Base-by-base conservation (phyloP, 2,113 vertebrate genomes). In the Hiodon alosoides region DNA sequence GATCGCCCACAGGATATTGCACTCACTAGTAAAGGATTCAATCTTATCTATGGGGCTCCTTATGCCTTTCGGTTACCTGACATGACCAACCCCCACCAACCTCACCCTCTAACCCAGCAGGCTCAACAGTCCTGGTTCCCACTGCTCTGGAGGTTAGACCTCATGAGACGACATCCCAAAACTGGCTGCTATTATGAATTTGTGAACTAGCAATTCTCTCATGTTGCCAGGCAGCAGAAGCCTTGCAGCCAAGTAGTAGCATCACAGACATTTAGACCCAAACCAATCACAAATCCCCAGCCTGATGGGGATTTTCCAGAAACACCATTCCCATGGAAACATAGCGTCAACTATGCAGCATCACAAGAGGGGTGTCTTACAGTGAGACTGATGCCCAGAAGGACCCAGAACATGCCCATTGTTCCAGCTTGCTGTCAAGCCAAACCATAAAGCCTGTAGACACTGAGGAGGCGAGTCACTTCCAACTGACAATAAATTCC, bases 1-100 rank as follows among this genome's bases (percentile, higher is more conserved):
- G 89, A 89, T 90, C 88, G 88, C 85, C 81, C 85, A 89, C 90
- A 90, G 91, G 90, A 91, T 90, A 91, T 91, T 90, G 84, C 88
- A 82, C 88, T 86, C 87, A 88, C 81, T 77, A 79, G 83, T 80
- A 84, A 79, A 81, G 83, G 84, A 79, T 79, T 81, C 71, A 75
- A 79, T 78, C 82, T 76, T 80, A 83, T 83, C 83, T 85, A 80
- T 72, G 48, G 72, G 83, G 80, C 79, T 79, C 79, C 81, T 78
- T 75, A 78, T 76, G 79, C 79, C 57, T 61, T 61, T 7, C 47
- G 47, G 58, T 16, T 47, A 58, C 58, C 71, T 50, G 17, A 52
- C 53, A 46, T 31, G 31, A 31, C 0, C 31, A 31, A 31, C 64
- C 16, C 58, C n/a, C 51, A 14, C 11, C 52, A 70, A 48, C 74